phyloP scores from a whole-genome alignment of 2,797 vertebrate species.

The Sebastes alutus region DNA sequence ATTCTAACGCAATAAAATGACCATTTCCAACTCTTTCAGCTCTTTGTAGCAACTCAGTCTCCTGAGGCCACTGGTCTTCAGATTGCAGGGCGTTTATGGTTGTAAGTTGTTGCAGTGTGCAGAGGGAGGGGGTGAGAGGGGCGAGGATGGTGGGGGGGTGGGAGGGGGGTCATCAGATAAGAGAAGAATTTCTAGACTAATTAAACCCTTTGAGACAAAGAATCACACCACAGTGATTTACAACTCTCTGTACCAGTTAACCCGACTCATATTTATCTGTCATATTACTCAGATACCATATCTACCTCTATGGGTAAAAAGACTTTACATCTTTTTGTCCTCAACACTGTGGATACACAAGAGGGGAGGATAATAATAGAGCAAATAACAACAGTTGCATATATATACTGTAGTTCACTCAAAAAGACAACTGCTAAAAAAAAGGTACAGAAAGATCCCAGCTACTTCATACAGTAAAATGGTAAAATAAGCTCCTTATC shows the following conservation, averaged over 20 bases:
- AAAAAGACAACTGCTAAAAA: conserved; percentile 2
- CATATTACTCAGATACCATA: conserved; percentile 79
- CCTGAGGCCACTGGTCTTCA: conserved; percentile 85
- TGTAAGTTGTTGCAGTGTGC: conserved; percentile 84
- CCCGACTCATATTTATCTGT: conserved; percentile 85
- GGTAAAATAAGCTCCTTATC: conserved; percentile 9
- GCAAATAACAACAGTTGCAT: conserved; percentile 31
- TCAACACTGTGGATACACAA: conserved; percentile 12
- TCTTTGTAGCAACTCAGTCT: conserved; percentile 84
- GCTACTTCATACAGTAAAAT: background rate
- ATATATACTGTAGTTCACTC: conserved; percentile 9
- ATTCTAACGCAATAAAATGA: conserved; percentile 84
- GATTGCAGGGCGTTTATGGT: conserved; percentile 83
- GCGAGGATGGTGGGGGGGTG: background rate
- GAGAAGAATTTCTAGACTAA: conserved; percentile 86
- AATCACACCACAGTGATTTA: conserved; percentile 88
- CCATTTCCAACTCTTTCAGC: conserved; percentile 85
- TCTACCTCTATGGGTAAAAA: conserved; percentile 69
- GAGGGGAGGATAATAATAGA: background rate
- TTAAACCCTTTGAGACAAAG: conserved; percentile 87
- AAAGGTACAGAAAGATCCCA: conserved; percentile 7
- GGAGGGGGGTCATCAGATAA: conserved; percentile 83
- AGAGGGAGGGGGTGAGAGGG: conserved; percentile 36
- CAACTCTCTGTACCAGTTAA: conserved; percentile 87
- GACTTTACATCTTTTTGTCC: conserved; percentile 22